A percentile compares a stretch with the other conserved stretches of the same genome.
phyloP scores from a whole-genome alignment of 1,140 invertebrate genomes.

The Pachyrhynchus sulphureomaculatus region DNA sequence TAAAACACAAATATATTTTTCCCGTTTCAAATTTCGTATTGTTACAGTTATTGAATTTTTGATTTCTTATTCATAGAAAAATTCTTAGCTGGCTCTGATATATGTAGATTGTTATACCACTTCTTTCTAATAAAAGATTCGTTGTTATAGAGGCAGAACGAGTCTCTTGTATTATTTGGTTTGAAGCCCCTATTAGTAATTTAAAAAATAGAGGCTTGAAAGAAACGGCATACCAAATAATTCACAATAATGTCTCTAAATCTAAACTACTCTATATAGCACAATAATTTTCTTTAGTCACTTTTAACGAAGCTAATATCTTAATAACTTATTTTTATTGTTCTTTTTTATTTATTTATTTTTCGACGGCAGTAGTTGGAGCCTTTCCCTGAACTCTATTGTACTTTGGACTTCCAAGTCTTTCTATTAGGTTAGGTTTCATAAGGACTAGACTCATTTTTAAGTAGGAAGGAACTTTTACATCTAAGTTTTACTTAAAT shows the following conservation, averaged over 20 bases:
- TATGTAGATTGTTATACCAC: too few species aligned
- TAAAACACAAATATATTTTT: too few species aligned
- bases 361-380: slow-evolving; percentile 15
- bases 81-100: too few species aligned
- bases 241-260: background rate
- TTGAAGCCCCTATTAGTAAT: too few species aligned
- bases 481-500: background rate
- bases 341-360: slow-evolving; percentile 9
- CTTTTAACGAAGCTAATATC: slow-evolving; percentile 10
- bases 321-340: slow-evolving; percentile 10
- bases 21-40: too few species aligned
- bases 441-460: slow-evolving; percentile 9
- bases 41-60: too few species aligned
- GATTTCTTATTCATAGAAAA: too few species aligned
- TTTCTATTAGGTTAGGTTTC: background rate
- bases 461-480: slow-evolving; percentile 8
- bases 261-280: background rate
- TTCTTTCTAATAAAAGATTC: too few species aligned
- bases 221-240: too few species aligned
- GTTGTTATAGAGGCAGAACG: too few species aligned
- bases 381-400: slow-evolving; percentile 29
- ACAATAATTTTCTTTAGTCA: slow-evolving; percentile 8
- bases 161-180: too few species aligned
- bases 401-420: slow-evolving; percentile 18
- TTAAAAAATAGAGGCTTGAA: too few species aligned